Conservation (phyloP, 2,797 vertebrate genomes). For the Sorex maritimensis region DNA sequence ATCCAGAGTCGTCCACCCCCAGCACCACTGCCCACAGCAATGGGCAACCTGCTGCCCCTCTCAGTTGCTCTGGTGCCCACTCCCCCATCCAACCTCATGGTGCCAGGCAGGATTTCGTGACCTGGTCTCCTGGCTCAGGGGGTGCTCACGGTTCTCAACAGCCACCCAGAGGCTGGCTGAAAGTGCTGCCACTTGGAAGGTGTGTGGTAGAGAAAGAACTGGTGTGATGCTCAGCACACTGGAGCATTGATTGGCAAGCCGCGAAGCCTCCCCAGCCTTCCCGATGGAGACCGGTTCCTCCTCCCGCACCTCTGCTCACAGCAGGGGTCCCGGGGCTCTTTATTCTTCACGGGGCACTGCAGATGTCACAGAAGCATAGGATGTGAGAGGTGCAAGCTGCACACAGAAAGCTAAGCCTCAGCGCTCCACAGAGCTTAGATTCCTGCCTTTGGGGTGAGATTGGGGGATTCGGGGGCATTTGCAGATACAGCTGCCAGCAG, state of each 20-base stretch:
- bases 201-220: neutral
- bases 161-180: neutral
- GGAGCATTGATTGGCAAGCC: neutral
- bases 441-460: slow-evolving; percentile 1
- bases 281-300: neutral
- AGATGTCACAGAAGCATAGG: neutral
- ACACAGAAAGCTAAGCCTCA: neutral
- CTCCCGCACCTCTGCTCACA: neutral
- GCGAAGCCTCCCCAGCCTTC: neutral
- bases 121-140: neutral
- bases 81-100: neutral
- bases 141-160: neutral
- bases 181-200: neutral
- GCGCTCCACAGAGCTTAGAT: neutral
- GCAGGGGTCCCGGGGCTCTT: neutral
- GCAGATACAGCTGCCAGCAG: neutral
- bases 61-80: neutral
- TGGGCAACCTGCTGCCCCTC: neutral
- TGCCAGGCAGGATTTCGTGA: neutral
- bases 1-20: neutral
- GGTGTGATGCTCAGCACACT: neutral
- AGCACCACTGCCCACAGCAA: rapidly evolving
- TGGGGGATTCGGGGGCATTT: neutral
- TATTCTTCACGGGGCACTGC: neutral
- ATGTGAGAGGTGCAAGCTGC: neutral